Percentiles rank a stretch among this genome's conserved stretches.
phyloP scores from a whole-genome alignment of 2,888 invertebrate genomes.

The Mayetiola destructor region DNA sequence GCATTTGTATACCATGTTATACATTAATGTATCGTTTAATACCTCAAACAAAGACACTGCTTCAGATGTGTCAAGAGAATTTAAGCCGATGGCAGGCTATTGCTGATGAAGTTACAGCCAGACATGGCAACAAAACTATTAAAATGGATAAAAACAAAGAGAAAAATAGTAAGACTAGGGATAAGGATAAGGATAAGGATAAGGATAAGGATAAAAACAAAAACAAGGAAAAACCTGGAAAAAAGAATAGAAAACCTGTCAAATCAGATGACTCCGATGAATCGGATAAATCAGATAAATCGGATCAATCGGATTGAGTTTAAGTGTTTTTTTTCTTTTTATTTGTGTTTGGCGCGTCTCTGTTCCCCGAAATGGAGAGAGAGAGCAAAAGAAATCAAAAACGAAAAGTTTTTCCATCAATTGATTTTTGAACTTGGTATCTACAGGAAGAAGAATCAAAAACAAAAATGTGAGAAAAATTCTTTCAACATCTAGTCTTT shows the following conservation, averaged over 20 bases:
- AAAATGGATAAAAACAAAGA: too few relatives aligned
- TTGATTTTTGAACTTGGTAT: too few relatives aligned
- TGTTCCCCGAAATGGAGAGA: too few relatives aligned
- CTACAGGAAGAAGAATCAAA: too few relatives aligned
- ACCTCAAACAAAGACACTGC: constrained; percentile 54
- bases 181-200: background rate
- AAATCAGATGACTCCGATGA: constrained; percentile 31
- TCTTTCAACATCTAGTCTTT: too few relatives aligned
- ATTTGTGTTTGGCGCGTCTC: too few relatives aligned
- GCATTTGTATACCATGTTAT: constrained; percentile 73
- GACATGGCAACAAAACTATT: constrained; percentile 22
- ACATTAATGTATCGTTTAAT: constrained; percentile 49
- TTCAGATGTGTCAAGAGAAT: constrained; percentile 51
- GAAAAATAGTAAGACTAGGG: background rate
- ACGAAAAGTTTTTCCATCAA: too few relatives aligned
- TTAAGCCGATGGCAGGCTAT: constrained; percentile 44
- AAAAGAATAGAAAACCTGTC: constrained; percentile 25
- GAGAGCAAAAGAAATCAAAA: too few relatives aligned
- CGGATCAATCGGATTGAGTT: too few relatives aligned
- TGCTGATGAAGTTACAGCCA: constrained; percentile 22
- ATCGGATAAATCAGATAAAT: too few relatives aligned
- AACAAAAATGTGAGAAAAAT: too few relatives aligned
- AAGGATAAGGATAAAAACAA: background rate
- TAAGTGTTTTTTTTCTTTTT: too few relatives aligned
- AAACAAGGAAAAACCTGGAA: background rate